Evolutionary conservation across 2,888 invertebrate species (phyloP).

Genomic region (Eupithecia centaureata): DNA sequence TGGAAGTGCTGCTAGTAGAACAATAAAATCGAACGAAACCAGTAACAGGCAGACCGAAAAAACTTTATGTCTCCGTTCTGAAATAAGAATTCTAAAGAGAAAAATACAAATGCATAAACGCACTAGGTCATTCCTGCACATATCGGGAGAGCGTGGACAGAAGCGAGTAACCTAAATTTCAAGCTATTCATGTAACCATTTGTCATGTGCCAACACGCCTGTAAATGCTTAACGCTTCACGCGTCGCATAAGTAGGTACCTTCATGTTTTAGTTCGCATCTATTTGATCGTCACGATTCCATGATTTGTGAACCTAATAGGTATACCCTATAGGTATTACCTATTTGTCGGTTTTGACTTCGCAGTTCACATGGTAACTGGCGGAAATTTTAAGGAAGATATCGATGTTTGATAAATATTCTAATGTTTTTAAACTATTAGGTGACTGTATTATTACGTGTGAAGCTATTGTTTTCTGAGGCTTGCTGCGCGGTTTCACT

Average conservation of each 20-base stretch:
- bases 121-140: too few species aligned
- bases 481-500: constrained; percentile 37
- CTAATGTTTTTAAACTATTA: neutral
- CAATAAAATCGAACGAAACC: too few species aligned
- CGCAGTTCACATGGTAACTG: constrained; percentile 20
- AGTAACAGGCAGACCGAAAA: too few species aligned
- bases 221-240: constrained; percentile 16
- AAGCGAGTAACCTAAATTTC: neutral
- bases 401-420: neutral
- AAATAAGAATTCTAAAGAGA: too few species aligned
- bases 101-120: neutral
- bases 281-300: constrained; percentile 26
- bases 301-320: constrained; percentile 35
- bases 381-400: constrained; percentile 50
- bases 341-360: neutral
- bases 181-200: neutral
- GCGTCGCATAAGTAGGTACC: constrained; percentile 8
- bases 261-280: constrained; percentile 21
- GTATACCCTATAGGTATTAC: constrained; percentile 23
- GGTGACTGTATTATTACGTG: too few species aligned
- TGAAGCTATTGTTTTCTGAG: constrained; percentile 19
- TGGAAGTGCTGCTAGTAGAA: too few species aligned
- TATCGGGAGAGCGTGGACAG: neutral
- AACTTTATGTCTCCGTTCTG: too few species aligned
- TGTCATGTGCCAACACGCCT: neutral